These are phyloP conservation scores for Enteromius anoplus DNA, from an alignment of 2,797 vertebrate species.

Conservation along the genomic window DNA sequence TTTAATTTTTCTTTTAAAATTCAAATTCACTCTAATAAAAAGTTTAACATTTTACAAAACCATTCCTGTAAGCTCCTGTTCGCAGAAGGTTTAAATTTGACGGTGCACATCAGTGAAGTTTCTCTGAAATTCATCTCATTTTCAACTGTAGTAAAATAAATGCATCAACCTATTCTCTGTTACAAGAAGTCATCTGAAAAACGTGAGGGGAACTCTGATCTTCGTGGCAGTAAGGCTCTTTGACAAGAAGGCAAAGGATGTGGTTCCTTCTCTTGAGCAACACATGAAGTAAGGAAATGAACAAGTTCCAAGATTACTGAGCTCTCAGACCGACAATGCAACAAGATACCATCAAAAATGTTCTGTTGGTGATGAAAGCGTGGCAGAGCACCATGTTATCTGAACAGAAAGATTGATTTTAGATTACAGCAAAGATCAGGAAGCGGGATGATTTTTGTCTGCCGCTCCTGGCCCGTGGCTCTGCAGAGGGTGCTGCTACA, in stretches of 20 bases:
- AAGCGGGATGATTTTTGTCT: not conserved
- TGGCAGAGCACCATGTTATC: not conserved
- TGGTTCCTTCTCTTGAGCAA: slow-evolving; percentile 16
- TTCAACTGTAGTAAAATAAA: not conserved
- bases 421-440: not conserved
- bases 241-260: slow-evolving; percentile 31
- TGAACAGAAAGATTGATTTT: not conserved
- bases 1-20: not conserved
- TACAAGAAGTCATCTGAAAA: slow-evolving; percentile 8
- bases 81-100: not conserved
- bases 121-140: not conserved
- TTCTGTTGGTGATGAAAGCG: not conserved
- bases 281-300: not conserved
- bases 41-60: not conserved
- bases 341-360: slow-evolving; percentile 2
- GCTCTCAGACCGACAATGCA: not conserved
- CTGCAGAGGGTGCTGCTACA: slow-evolving; percentile 6
- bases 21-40: not conserved
- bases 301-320: not conserved
- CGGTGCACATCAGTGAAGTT: not conserved
- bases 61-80: not conserved
- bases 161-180: not conserved
- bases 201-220: not conserved
- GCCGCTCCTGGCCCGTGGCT: not conserved
- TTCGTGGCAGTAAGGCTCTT: not conserved